Base-by-base conservation (phyloP, 2,113 vertebrate genomes). In the Rissa tridactyla region DNA sequence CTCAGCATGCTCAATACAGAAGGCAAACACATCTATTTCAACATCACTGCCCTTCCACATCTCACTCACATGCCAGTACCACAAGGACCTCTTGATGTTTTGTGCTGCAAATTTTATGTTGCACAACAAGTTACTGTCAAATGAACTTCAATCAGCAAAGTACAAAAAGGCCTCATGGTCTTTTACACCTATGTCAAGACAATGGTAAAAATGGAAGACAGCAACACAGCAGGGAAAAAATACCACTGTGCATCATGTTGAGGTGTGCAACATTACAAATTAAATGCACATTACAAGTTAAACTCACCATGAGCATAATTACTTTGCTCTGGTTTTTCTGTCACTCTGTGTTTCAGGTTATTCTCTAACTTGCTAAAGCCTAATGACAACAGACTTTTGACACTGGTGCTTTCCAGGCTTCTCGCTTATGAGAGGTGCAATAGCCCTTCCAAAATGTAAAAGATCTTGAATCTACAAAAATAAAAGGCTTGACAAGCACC, bases 1-100 rank as follows among this genome's bases (percentile, higher is more conserved):
- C 64, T 51, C 47, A 40, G 44, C 23, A 8, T 0, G 1, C 13
- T 11, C 71, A 82, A 26, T 6, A 25, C 20, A 2, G 0, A 44
- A 52, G 17, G 30, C 54, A 69, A 64, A 51, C 27, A 15, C 40
- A 16, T 2, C 47, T 29, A 7, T 38, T n/a, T 36, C 46, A 82
- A 61, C 64, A 32, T 38, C n/a, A 5, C 2, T 22, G 76, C 54
- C 68, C 32, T 78, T 16, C 23, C 25, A 68, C 73, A 34, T 1
- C 49, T 30, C 57, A 18, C 54, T 47, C 11, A 6, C 65, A 34
- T 21, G 16, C 6, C 78, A 68, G 51, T 9, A 42, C 11, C 49
- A 13, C 68, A 9, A 51, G 40, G 62, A 66, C 36, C 36, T 54
- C 58, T 4, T 3, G 1, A 12, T 23, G 32, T 21, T 81, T 32